Evolutionary conservation across 1,140 invertebrate species (phyloP).

Genomic region (Neodiprion lecontei): DNA sequence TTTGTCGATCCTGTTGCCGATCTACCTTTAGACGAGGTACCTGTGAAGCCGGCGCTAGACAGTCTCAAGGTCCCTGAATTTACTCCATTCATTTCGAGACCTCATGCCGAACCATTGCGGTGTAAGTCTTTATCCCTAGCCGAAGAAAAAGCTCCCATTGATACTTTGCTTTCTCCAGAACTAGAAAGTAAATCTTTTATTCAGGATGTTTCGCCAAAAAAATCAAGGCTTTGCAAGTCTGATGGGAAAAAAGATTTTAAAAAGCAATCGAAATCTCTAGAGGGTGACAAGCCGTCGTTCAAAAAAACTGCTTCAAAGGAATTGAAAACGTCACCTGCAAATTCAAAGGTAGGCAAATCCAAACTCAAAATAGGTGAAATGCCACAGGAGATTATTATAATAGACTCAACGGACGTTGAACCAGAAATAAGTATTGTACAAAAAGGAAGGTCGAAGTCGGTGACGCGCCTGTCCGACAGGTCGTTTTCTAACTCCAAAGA

Average conservation of each 20-base stretch:
- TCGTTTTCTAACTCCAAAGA: slow-evolving; percentile 46
- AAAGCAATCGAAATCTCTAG: slow-evolving; percentile 59
- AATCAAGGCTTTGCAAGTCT: slow-evolving; percentile 46
- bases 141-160: slow-evolving; percentile 59
- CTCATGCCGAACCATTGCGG: slow-evolving; percentile 54
- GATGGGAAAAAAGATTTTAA: slow-evolving; percentile 58
- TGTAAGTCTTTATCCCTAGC: slow-evolving; percentile 58
- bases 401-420: slow-evolving; percentile 54
- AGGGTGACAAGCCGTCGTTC: slow-evolving; percentile 55
- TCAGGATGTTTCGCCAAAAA: slow-evolving; percentile 55
- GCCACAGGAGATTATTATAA: slow-evolving; percentile 61
- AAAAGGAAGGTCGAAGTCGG: slow-evolving; percentile 58
- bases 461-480: slow-evolving; percentile 49
- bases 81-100: slow-evolving; percentile 54
- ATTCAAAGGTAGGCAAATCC: slow-evolving; percentile 55
- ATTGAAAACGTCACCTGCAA: slow-evolving; percentile 44
- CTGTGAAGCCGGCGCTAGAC: slow-evolving; percentile 57
- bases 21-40: slow-evolving; percentile 58
- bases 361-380: slow-evolving; percentile 58
- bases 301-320: slow-evolving; percentile 55
- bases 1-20: slow-evolving; percentile 60
- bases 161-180: slow-evolving; percentile 57
- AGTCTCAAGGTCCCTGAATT: slow-evolving; percentile 59
- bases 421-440: slow-evolving; percentile 58
- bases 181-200: slow-evolving; percentile 57